These are phyloP conservation scores for Callopanchax toddi DNA, from an alignment of 2,113 vertebrate species.

Conservation along the genomic window DNA sequence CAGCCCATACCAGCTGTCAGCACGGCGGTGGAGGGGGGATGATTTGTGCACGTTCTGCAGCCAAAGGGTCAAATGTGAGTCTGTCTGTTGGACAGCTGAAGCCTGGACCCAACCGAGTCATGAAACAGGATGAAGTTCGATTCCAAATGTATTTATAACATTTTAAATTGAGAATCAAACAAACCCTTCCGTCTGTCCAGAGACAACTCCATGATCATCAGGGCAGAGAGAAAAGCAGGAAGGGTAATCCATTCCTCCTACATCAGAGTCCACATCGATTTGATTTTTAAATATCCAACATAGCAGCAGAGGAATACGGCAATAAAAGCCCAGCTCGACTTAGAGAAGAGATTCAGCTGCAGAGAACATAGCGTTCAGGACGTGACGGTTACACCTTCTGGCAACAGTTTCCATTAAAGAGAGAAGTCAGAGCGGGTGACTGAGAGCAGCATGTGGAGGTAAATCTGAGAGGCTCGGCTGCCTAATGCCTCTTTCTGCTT, in stretches of 20 bases:
- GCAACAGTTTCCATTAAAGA: conserved; percentile 31
- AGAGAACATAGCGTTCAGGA: conserved; percentile 6
- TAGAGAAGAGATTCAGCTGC: neutral
- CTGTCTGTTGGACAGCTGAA: too few species aligned
- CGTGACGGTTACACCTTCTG: conserved; percentile 21
- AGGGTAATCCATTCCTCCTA: conserved; percentile 4
- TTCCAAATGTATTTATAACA: neutral
- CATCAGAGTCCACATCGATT: neutral
- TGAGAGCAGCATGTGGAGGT: conserved; percentile 5
- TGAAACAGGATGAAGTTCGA: too few species aligned
- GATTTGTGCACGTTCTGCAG: neutral
- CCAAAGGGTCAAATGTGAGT: too few species aligned
- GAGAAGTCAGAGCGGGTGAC: neutral
- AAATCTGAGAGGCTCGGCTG: conserved; percentile 17
- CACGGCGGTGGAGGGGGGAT: neutral
- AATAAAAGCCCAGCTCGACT: neutral
- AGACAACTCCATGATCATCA: neutral
- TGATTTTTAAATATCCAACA: conserved; percentile 12
- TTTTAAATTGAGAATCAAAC: neutral
- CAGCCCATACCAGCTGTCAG: too few species aligned
- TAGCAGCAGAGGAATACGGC: conserved; percentile 2
- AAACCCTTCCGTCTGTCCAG: neutral
- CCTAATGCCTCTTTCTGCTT: conserved; percentile 48
- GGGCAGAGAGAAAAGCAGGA: neutral
- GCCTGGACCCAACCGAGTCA: too few species aligned